Conservation (phyloP, 2,113 vertebrate species). For the Fukomys damarensis region DNA sequence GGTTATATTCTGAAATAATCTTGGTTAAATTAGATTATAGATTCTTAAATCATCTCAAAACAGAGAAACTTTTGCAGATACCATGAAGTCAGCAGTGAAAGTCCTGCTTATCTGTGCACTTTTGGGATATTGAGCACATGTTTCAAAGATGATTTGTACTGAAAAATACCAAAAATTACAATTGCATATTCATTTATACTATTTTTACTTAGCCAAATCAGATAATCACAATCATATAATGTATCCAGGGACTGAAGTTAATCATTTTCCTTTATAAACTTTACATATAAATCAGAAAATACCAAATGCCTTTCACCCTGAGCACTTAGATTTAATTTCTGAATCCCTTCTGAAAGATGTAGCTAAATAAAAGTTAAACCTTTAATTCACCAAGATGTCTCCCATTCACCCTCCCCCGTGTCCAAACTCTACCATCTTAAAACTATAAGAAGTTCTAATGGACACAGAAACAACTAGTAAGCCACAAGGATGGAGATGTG, state of each 20-base stretch:
- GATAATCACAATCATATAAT: neutral
- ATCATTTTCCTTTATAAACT: neutral
- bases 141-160: neutral
- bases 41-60: conserved; percentile 33
- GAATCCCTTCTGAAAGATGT: neutral
- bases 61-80: neutral
- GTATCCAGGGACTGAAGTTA: neutral
- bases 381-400: neutral
- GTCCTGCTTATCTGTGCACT: neutral
- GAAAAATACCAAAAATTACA: neutral
- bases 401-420: neutral
- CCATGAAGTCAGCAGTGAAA: neutral
- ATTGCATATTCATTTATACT: neutral
- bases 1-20: neutral
- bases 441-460: neutral
- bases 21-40: neutral
- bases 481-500: neutral
- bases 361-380: neutral
- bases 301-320: conserved; percentile 16
- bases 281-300: conserved; percentile 6
- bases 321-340: neutral
- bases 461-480: neutral
- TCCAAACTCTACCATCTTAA: neutral
- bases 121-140: neutral
- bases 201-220: neutral